Evolutionary conservation across 2,797 vertebrate genomes (phyloP), one percentile per base, ranked within the genome.

Genomic region (Cephalopachus bancanus): DNA sequence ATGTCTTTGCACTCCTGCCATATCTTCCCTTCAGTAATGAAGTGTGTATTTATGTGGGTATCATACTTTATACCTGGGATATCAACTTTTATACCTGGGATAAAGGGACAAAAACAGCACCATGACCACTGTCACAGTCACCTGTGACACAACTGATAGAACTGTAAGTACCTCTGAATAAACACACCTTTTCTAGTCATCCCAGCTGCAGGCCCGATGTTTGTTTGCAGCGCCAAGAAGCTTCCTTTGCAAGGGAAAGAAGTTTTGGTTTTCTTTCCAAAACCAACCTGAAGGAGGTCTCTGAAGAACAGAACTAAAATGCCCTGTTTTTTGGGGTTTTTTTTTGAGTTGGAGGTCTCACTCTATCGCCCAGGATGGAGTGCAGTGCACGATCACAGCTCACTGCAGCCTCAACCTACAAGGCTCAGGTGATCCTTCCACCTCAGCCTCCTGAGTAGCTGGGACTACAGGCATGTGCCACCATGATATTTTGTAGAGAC

Each of bases 211-310:
- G 59, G 30, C 22, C 55, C 71, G 44, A 59, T 33, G 1, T 1
- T 1, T 22, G 30, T 53, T 22, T 16, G 1, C 1, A 0, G 7
- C 37, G 67, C 59, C 1, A 5, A 64, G 33, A 6, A 30, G 64
- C 44, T 26, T 10, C 22, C 55, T 37, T 0, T 15, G 14, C 28
- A 7, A 0, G 19, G 26, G 67, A 59, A 84, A 96, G 87, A 91
- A 90, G 96, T 93, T 97, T 95, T 65, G 0, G 1, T 91, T 95
- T 67, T 59, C 92, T 94, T 86, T 85, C 94, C 94, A 94, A 76
- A 97, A n/a, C 30, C 83, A 4, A 30, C 51, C 67, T n/a, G 92
- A 83, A 60, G 51, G 55, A 72, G 26, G 2, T 57, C 16, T 72
- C 95, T 12, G 0, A 51, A 37, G 62, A 69, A 49, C 19, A 89